Base-by-base conservation (phyloP, 2,888 invertebrate genomes). In the Ashinkailepas kermadecensis region DNA sequence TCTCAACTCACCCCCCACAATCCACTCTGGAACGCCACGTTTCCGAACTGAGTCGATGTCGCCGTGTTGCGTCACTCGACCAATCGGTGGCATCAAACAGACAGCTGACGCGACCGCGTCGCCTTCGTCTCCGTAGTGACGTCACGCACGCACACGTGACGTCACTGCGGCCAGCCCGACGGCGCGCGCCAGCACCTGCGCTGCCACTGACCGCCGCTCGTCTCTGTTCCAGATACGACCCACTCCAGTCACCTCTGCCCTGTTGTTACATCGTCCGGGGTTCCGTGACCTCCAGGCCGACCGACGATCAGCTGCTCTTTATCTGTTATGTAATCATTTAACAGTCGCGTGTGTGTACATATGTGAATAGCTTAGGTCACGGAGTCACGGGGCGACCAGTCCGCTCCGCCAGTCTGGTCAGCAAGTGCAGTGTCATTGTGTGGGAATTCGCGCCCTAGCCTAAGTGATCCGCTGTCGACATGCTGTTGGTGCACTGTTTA, bases 301-400 rank as follows among this genome's bases (percentile, higher is more conserved):
- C 39, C 39, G 39, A 39, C 39, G 56, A 74, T 74, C 74, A 74
- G 74, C 74, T 56, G 74, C 12, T 79, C 79, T 79, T 79, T 58
- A 23, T 58, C 57, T 79, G 79, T 79, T 79, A 79, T 79, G 23
- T 58, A 58, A 79, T 79, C 58, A 58, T 79, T 79, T 79, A 79
- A 0, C 39, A 39, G 39, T 4, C 39, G 39, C 39, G 39, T 39
- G n/a, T 3, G 57, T 59, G 58, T 79, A 79, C 58, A 79, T 58
- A 78, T 78, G 57, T 78, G 39, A 7, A 1, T 74, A 74, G 54
- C 15, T 39, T 74, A 74, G 74, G 15, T 59, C 12, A 0, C 15
- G 21, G 74, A 56, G 74, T 74, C 74, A 74, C 74, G 74, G 74
- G 74, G 6, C 21, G 74, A 56, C 74, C 56, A 56, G 74, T 74